phyloP scores from a whole-genome alignment of 2,888 invertebrate species.

The Eledone cirrhosa region DNA sequence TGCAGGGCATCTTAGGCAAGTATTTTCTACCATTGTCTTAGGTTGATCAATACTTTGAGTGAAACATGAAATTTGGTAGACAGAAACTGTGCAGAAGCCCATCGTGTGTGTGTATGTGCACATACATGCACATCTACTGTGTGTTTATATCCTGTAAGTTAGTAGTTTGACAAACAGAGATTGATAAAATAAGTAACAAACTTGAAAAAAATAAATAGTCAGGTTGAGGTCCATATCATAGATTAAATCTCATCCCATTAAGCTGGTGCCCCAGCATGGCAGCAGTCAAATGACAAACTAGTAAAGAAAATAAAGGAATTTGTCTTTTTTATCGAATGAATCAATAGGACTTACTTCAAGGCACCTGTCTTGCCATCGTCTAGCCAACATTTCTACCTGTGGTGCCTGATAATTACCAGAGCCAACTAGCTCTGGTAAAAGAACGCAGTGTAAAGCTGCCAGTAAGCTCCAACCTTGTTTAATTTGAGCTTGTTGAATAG shows the following conservation, averaged over 20 bases:
- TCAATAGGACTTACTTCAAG: constrained; percentile 77
- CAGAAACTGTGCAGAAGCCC: too few relatives aligned
- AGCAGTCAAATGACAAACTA: neutral
- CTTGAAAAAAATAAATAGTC: neutral
- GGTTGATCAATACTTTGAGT: too few relatives aligned
- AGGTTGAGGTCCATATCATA: neutral
- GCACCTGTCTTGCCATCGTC: constrained; percentile 98
- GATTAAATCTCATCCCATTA: neutral
- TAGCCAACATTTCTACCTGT: constrained; percentile 95
- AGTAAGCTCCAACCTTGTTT: constrained; percentile 97
- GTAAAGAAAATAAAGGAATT: neutral
- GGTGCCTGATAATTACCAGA: constrained; percentile 84
- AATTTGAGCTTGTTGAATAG: constrained; percentile 79
- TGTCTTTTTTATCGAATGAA: too few relatives aligned
- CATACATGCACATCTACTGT: too few relatives aligned
- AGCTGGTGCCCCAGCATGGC: neutral
- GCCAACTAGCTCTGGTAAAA: constrained; percentile 91
- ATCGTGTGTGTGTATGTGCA: too few relatives aligned
- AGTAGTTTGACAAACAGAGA: too few relatives aligned
- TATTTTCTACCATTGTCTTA: too few relatives aligned
- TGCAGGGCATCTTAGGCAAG: too few relatives aligned
- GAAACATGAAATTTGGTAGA: too few relatives aligned
- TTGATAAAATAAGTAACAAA: neutral
- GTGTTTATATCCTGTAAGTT: too few relatives aligned
- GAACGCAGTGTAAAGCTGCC: constrained; percentile 94